phyloP scores from a whole-genome alignment of 2,797 vertebrate species.

The Eulemur coronatus region DNA sequence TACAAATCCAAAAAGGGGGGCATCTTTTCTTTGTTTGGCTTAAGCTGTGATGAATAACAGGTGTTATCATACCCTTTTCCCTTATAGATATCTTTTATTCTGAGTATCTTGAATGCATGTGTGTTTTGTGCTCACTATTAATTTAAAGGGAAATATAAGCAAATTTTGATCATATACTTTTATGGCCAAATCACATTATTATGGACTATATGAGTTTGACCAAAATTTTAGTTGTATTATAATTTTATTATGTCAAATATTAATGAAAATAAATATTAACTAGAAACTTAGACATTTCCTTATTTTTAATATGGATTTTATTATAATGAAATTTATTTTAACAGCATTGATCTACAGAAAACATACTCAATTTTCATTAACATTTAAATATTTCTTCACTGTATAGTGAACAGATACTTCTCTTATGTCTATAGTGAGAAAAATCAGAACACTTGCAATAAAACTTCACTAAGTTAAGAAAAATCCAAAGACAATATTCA shows the following conservation, averaged over 20 bases:
- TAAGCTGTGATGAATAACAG: neutral
- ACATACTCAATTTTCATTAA: neutral
- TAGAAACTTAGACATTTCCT: neutral
- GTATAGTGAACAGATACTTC: neutral
- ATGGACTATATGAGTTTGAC: neutral
- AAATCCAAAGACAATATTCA: neutral
- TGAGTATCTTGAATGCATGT: neutral
- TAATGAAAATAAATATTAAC: neutral
- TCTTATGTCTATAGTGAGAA: neutral
- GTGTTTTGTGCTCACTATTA: neutral
- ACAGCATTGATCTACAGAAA: neutral
- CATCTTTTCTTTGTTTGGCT: neutral
- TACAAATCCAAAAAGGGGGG: neutral
- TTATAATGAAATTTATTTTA: neutral
- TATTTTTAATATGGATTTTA: constrained; percentile 18
- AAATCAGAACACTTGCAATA: neutral
- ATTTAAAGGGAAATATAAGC: neutral
- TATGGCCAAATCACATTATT: neutral
- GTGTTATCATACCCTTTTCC: neutral
- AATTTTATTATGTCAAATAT: neutral
- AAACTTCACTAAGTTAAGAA: neutral
- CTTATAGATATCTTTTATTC: neutral
- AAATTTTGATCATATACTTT: neutral
- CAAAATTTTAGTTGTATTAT: neutral
- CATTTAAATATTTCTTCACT: neutral